These are phyloP conservation scores for Steatocranus sp. DNA, from an alignment of 2,797 vertebrate genomes.

Conservation along the genomic window DNA sequence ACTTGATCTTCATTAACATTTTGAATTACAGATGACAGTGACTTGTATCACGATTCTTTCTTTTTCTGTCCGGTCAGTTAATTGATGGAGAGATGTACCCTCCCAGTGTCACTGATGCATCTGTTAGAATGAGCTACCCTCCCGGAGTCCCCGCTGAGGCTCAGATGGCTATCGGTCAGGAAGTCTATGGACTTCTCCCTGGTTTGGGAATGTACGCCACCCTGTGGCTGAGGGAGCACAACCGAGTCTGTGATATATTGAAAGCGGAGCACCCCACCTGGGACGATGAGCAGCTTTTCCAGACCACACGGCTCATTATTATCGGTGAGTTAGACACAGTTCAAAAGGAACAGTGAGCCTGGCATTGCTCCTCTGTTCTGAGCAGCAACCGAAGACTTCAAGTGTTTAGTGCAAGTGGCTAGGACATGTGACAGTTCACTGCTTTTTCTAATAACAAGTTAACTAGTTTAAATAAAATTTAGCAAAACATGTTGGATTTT, in stretches of 20 bases:
- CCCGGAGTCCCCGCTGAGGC: slow-evolving; percentile 36
- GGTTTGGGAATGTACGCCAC: slow-evolving; percentile 87
- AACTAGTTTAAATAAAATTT: not conserved
- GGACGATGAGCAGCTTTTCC: slow-evolving; percentile 95
- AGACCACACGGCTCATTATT: slow-evolving; percentile 89
- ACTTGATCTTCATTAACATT: not conserved
- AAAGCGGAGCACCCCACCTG: slow-evolving; percentile 87
- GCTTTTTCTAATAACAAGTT: not conserved
- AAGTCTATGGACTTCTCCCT: slow-evolving; percentile 90
- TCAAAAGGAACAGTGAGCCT: not conserved
- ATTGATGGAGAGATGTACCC: slow-evolving; percentile 88
- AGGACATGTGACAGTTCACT: not conserved
- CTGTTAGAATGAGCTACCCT: slow-evolving; percentile 87
- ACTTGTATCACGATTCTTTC: not conserved
- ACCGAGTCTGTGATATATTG: slow-evolving; percentile 90
- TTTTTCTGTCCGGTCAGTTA: slow-evolving; percentile 65
- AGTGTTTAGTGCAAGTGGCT: not conserved
- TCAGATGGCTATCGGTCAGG: slow-evolving; percentile 88
- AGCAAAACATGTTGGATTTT: not conserved
- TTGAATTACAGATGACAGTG: not conserved
- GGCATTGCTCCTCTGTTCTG: not conserved
- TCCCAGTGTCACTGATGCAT: slow-evolving; percentile 73
- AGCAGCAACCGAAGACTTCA: not conserved
- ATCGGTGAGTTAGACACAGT: slow-evolving; percentile 77
- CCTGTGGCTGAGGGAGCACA: slow-evolving; percentile 94